These are phyloP conservation scores for Thamnaconus septentrionalis DNA, from an alignment of 2,113 vertebrate genomes.

Conservation along the genomic window DNA sequence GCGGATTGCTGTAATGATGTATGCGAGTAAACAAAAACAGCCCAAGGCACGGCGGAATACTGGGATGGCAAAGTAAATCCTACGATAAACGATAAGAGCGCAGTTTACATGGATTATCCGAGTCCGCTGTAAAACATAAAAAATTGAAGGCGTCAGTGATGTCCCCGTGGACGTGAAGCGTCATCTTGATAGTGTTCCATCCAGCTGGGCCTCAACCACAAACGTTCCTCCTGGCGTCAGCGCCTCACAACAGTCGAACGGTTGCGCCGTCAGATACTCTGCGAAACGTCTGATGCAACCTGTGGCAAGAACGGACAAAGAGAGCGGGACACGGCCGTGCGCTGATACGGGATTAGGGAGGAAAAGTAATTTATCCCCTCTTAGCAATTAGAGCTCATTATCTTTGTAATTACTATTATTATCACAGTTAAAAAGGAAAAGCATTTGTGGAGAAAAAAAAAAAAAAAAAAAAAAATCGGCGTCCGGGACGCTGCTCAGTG, in stretches of 20 bases:
- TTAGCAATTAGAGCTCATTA: constrained; percentile 77
- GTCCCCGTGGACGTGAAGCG: background rate
- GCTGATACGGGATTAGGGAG: constrained; percentile 58
- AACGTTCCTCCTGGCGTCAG: constrained; percentile 28
- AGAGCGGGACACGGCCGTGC: constrained; percentile 36
- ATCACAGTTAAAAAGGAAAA: constrained; percentile 74
- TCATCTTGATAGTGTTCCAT: too few species aligned
- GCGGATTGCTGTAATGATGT: background rate
- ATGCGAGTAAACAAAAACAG: constrained; percentile 10
- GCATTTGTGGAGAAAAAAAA: constrained; percentile 46
- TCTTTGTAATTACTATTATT: constrained; percentile 80
- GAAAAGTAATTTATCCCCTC: constrained; percentile 68
- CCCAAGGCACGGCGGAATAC: background rate
- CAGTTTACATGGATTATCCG: background rate
- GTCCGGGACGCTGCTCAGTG: constrained; percentile 70
- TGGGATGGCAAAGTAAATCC: too few species aligned
- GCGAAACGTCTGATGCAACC: constrained; percentile 72
- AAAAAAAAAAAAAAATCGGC: constrained; percentile 44
- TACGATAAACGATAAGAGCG: background rate
- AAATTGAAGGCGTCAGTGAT: background rate
- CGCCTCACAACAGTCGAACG: constrained; percentile 35
- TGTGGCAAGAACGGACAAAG: constrained; percentile 70
- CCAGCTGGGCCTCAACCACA: constrained; percentile 14
- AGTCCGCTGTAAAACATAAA: background rate
- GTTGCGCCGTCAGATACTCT: constrained; percentile 67